phyloP scores from a whole-genome alignment of 2,888 invertebrate species.

The Tigriopus californicus region DNA sequence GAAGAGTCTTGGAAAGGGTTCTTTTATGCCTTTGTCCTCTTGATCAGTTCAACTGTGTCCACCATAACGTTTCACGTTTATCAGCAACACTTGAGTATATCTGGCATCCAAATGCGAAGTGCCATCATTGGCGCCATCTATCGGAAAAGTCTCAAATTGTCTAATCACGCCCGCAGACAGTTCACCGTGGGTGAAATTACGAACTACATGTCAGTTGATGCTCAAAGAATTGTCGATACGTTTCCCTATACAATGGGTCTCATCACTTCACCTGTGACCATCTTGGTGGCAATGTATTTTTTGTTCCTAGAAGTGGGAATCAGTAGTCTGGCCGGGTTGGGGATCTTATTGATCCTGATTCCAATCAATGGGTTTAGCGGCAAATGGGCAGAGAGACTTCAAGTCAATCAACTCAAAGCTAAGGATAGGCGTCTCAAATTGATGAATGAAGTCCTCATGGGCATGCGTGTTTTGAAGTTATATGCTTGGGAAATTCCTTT shows the following conservation, averaged over 20 bases:
- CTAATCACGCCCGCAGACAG: background rate
- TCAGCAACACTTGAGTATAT: background rate
- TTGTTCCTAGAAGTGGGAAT: constrained; percentile 19
- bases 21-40: background rate
- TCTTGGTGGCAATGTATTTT: constrained; percentile 26
- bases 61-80: background rate
- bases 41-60: background rate
- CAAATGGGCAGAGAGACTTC: constrained; percentile 10
- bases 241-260: constrained; percentile 20
- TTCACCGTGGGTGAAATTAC: background rate
- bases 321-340: constrained; percentile 23
- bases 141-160: background rate
- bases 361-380: constrained; percentile 23
- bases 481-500: constrained; percentile 88
- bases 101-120: background rate
- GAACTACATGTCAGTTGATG: background rate
- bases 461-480: constrained; percentile 91
- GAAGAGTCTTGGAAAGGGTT: background rate
- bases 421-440: constrained; percentile 46
- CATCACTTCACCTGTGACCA: constrained; percentile 27
- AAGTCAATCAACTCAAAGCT: constrained; percentile 15
- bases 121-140: background rate
- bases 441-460: constrained; percentile 85
- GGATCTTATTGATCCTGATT: constrained; percentile 32
- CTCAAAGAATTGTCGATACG: constrained; percentile 21